These are phyloP conservation scores for Drosophila testacea DNA, from an alignment of 2,888 invertebrate species.

Conservation along the genomic window DNA sequence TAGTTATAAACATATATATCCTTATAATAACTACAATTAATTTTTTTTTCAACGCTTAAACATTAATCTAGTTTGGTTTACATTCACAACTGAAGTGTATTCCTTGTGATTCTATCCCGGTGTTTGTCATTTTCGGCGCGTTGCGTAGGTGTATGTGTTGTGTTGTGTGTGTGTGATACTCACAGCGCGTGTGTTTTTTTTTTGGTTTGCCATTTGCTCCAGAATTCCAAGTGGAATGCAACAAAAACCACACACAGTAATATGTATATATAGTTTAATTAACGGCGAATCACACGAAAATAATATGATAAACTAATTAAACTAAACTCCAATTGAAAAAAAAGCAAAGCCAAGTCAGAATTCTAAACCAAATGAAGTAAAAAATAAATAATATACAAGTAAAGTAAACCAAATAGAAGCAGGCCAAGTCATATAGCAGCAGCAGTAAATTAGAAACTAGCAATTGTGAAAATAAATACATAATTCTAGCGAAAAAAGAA, in stretches of 20 bases:
- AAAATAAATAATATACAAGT: constrained; percentile 15
- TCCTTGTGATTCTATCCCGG: constrained; percentile 1
- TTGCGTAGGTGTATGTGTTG: constrained; percentile 43
- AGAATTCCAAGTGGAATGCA: constrained; percentile 19
- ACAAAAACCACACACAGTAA: constrained; percentile 15
- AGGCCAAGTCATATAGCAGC: constrained; percentile 22
- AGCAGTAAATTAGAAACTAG: constrained; percentile 1
- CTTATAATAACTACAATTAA: constrained; percentile 9
- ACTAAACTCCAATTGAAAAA: constrained; percentile 10
- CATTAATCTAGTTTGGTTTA: constrained; percentile 10
- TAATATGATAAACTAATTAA: constrained; percentile 17
- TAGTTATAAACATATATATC: constrained; percentile 24
- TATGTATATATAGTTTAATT: constrained; percentile 12
- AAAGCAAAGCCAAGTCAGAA: constrained; percentile 15
- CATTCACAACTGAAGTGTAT: constrained; percentile 21
- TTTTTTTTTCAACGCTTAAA: constrained; percentile 5
- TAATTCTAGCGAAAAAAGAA: constrained; percentile 1
- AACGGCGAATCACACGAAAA: constrained; percentile 9
- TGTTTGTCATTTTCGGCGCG: constrained; percentile 40
- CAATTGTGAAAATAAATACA: neutral
- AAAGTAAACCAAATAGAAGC: constrained; percentile 16
- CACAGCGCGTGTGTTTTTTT: constrained; percentile 43
- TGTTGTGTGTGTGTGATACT: constrained; percentile 22
- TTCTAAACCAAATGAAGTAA: constrained; percentile 28
- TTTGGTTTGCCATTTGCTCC: constrained; percentile 24